Evolutionary conservation across 2,113 vertebrate species (phyloP).

Genomic region (Phoxinus phoxinus): DNA sequence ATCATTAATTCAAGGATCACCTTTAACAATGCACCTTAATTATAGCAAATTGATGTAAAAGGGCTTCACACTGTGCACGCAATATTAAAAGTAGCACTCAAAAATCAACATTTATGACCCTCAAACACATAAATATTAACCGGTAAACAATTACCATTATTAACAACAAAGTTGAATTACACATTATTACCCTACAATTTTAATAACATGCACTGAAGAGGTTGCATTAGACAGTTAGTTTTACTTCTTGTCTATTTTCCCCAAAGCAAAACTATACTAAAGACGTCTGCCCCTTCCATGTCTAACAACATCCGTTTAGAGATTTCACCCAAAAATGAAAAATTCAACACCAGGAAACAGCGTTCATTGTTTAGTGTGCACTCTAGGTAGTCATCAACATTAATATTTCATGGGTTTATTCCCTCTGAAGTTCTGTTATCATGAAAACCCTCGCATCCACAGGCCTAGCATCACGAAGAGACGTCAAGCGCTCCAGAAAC

Average conservation of each 20-base stretch:
- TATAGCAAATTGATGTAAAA: not conserved
- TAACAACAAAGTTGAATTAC: too few species aligned
- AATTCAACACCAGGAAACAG: conserved; percentile 4
- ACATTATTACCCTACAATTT: too few species aligned
- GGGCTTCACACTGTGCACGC: too few species aligned
- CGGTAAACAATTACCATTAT: too few species aligned
- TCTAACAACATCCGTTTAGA: not conserved
- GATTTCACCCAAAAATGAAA: conserved; percentile 9
- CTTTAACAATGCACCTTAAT: not conserved
- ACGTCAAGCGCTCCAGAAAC: conserved; percentile 14
- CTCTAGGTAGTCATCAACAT: conserved; percentile 8
- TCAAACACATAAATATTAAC: too few species aligned
- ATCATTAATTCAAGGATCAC: not conserved
- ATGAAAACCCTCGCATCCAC: conserved; percentile 1
- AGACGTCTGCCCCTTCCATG: not conserved
- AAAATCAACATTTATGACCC: too few species aligned
- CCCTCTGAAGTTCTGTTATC: conserved; percentile 15
- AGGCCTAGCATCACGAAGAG: conserved; percentile 1
- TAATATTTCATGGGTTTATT: conserved; percentile 21
- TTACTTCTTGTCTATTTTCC: not conserved
- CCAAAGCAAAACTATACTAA: not conserved
- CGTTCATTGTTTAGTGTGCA: conserved; percentile 7
- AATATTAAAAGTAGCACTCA: too few species aligned
- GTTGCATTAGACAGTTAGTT: not conserved
- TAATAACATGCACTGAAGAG: not conserved